Conservation (phyloP, 2,888 invertebrate species). For the Drosophila longiperda region DNA sequence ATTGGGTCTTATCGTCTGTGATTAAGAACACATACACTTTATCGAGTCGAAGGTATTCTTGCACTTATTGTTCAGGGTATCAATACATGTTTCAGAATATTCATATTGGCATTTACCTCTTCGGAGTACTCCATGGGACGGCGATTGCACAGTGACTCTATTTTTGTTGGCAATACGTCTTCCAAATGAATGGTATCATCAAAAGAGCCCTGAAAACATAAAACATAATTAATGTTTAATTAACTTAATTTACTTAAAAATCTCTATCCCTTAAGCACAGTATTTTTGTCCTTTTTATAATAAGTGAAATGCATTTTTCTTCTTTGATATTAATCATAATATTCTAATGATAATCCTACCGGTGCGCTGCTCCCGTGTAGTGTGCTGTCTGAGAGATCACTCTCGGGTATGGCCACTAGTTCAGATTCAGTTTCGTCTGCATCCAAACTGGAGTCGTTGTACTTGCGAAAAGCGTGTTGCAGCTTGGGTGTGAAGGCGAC, state of each 20-base stretch:
- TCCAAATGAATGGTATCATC: slow-evolving; percentile 88
- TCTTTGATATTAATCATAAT: background rate
- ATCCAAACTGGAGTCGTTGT: slow-evolving; percentile 87
- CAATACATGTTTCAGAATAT: background rate
- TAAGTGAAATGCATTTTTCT: background rate
- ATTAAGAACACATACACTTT: background rate
- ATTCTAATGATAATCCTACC: slow-evolving; percentile 81
- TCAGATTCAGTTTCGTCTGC: slow-evolving; percentile 95
- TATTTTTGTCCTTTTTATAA: background rate
- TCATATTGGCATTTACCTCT: slow-evolving; percentile 63
- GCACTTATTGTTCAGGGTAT: background rate
- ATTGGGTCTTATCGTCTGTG: background rate
- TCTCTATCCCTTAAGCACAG: background rate
- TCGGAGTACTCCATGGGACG: slow-evolving; percentile 79
- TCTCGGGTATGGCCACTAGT: slow-evolving; percentile 95
- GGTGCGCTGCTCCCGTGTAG: slow-evolving; percentile 91
- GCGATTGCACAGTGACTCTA: slow-evolving; percentile 82
- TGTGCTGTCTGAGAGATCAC: slow-evolving; percentile 94
- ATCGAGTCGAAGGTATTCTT: background rate
- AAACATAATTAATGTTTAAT: background rate
- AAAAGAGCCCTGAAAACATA: slow-evolving; percentile 87
- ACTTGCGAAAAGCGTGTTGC: slow-evolving; percentile 85
- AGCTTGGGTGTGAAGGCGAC: slow-evolving; percentile 89
- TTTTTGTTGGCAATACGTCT: slow-evolving; percentile 85
- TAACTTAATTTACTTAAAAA: background rate